Percentiles rank a stretch among this genome's conserved stretches.
Evolutionary conservation across 2,888 invertebrate species (phyloP).

Genomic region (Nycteola revayana): DNA sequence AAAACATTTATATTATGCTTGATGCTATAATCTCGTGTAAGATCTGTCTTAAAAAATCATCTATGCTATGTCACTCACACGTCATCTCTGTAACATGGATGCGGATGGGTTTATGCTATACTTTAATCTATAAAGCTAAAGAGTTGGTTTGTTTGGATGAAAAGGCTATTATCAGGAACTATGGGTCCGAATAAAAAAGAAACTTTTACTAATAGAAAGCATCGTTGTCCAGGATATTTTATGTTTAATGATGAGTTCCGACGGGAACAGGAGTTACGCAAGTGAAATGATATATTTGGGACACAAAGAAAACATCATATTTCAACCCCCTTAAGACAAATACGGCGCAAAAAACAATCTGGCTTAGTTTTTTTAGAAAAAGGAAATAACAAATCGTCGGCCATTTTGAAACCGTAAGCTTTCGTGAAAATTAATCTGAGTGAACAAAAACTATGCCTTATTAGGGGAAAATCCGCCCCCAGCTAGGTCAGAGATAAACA

Average conservation of each 20-base stretch:
- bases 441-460: slow-evolving; percentile 70
- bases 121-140: too few species aligned
- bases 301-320: too few species aligned
- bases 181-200: too few species aligned
- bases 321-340: too few species aligned
- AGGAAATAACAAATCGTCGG: slow-evolving; percentile 37
- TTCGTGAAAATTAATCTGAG: slow-evolving; percentile 54
- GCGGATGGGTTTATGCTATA: slow-evolving; percentile 19
- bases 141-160: too few species aligned
- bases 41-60: slow-evolving; percentile 30
- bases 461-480: slow-evolving; percentile 59
- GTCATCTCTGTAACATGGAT: slow-evolving; percentile 30
- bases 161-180: too few species aligned
- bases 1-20: too few species aligned
- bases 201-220: too few species aligned
- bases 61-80: slow-evolving; percentile 29
- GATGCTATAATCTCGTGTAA: slow-evolving; percentile 25
- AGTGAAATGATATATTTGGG: too few species aligned
- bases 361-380: slow-evolving; percentile 22
- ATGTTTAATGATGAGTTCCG: too few species aligned
- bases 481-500: slow-evolving; percentile 68
- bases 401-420: slow-evolving; percentile 43
- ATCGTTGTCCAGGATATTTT: too few species aligned
- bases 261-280: too few species aligned
- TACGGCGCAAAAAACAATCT: neutral